phyloP scores from a whole-genome alignment of 2,888 invertebrate species.

The Andrena camellia region DNA sequence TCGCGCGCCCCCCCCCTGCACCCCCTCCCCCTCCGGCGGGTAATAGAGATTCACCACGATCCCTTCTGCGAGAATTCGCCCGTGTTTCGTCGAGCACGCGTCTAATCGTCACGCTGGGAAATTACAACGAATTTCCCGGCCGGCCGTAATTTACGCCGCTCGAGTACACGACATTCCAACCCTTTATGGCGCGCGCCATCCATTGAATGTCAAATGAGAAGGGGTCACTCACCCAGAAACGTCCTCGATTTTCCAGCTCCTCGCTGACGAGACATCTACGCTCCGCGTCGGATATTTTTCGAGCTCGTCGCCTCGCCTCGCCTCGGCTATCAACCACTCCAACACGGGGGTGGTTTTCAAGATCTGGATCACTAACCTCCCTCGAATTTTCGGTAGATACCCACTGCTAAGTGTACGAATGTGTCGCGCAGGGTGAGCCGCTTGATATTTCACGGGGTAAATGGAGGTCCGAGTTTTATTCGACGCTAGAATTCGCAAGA shows the following conservation, averaged over 20 bases:
- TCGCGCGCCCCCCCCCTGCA: not conserved
- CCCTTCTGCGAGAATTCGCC: constrained; percentile 52
- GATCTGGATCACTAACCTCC: too few species aligned
- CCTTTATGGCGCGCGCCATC: constrained; percentile 65
- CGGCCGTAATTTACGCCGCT: constrained; percentile 66
- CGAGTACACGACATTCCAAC: constrained; percentile 68
- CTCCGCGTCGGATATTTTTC: constrained; percentile 24
- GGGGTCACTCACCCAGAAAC: constrained; percentile 58
- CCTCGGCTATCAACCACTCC: not conserved
- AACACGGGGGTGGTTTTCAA: too few species aligned
- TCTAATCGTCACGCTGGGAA: constrained; percentile 71
- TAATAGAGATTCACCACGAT: constrained; percentile 53
- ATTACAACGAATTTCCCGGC: constrained; percentile 68
- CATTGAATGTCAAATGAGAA: constrained; percentile 67
- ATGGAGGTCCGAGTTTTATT: too few species aligned
- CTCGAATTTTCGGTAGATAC: too few species aligned
- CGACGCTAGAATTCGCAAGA: too few species aligned
- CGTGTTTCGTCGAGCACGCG: constrained; percentile 59
- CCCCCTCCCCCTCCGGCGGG: not conserved
- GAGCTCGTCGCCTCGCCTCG: not conserved
- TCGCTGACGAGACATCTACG: constrained; percentile 5
- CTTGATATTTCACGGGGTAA: too few species aligned
- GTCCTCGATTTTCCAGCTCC: constrained; percentile 34
- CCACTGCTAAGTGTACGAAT: too few species aligned
- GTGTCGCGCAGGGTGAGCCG: too few species aligned